These are phyloP conservation scores for Dendroctonus valens DNA, from an alignment of 1,140 invertebrate species.

Conservation along the genomic window DNA sequence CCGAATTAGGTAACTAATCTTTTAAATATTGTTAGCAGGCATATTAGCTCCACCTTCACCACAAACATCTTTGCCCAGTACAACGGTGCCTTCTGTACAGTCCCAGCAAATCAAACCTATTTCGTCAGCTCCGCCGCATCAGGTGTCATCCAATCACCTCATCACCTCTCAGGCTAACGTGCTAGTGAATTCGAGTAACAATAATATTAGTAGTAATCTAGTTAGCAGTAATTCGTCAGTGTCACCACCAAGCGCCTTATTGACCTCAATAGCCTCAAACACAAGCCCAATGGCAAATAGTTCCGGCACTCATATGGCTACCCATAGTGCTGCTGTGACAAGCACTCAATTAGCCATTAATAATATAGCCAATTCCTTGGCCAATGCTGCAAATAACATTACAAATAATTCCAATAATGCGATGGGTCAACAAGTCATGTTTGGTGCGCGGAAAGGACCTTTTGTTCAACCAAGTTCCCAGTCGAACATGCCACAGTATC, in stretches of 20 bases:
- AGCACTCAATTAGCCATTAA: slow-evolving; percentile 19
- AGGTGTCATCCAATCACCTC: slow-evolving; percentile 8
- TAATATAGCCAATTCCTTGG: slow-evolving; percentile 29
- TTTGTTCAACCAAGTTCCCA: neutral
- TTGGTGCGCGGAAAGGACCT: neutral
- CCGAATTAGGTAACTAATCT: neutral
- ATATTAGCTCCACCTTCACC: slow-evolving; percentile 10
- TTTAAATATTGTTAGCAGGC: slow-evolving; percentile 1
- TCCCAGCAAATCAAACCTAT: slow-evolving; percentile 10
- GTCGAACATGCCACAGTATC: slow-evolving; percentile 15
- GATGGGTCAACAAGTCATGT: slow-evolving; percentile 1
- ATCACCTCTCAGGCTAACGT: slow-evolving; percentile 35
- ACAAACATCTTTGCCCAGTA: slow-evolving; percentile 6
- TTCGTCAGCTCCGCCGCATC: neutral
- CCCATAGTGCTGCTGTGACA: slow-evolving; percentile 11
- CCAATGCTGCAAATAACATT: slow-evolving; percentile 13
- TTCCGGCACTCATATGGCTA: neutral
- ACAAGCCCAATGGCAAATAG: neutral
- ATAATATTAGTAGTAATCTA: slow-evolving; percentile 29
- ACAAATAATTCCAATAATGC: neutral
- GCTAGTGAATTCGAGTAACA: slow-evolving; percentile 35
- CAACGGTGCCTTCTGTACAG: slow-evolving; percentile 13
- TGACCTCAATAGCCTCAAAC: slow-evolving; percentile 26
- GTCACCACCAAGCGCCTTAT: slow-evolving; percentile 45
- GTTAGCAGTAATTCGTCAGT: slow-evolving; percentile 26